phyloP scores from a whole-genome alignment of 2,113 vertebrate genomes.

The Scolopax mira region DNA sequence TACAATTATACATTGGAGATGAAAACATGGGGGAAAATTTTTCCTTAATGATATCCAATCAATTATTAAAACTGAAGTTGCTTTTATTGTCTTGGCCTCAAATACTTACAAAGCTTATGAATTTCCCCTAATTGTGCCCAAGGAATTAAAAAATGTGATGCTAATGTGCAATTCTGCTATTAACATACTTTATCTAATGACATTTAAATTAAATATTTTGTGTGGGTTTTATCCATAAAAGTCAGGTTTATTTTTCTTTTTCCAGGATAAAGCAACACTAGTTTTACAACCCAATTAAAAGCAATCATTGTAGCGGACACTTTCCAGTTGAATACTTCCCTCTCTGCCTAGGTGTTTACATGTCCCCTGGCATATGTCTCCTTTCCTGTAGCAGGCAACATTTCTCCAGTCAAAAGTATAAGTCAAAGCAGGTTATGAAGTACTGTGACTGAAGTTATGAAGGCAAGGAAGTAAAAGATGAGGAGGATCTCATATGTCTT shows the following conservation, averaged over 20 bases:
- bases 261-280: neutral
- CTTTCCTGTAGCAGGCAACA: neutral
- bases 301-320: neutral
- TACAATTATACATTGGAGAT: neutral
- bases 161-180: neutral
- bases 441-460: neutral
- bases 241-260: neutral
- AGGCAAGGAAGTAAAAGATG: neutral
- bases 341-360: neutral
- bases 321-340: neutral
- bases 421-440: neutral
- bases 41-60: neutral
- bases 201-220: neutral
- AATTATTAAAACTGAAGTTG: neutral
- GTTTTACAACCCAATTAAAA: neutral
- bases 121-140: neutral
- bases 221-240: neutral
- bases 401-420: neutral
- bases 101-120: neutral
- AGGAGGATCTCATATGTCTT: neutral
- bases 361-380: neutral
- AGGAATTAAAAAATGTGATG: constrained; percentile 8
- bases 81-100: neutral
- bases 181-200: neutral
- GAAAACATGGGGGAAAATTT: neutral